These are phyloP conservation scores for Sarcophaga rosellei DNA, from an alignment of 2,888 invertebrate genomes.

Conservation along the genomic window DNA sequence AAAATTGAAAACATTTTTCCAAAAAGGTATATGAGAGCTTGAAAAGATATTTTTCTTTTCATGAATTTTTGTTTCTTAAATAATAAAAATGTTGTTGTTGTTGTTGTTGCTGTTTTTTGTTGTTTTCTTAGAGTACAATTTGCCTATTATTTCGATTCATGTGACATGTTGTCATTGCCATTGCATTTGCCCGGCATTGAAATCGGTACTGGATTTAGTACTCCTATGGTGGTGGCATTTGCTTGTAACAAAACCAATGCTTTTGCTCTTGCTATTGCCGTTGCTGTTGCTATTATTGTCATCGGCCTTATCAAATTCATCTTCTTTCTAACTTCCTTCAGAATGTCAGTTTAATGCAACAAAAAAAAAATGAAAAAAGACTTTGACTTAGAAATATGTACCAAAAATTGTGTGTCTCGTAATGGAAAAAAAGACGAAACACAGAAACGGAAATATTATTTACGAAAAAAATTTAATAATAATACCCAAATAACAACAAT, in stretches of 20 bases:
- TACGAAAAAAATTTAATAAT: constrained; percentile 60
- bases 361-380: neutral
- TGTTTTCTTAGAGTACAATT: constrained; percentile 28
- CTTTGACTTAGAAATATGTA: constrained; percentile 28
- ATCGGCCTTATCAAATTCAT: constrained; percentile 29
- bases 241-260: too few relatives aligned
- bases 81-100: neutral
- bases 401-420: constrained; percentile 46
- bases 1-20: constrained; percentile 12
- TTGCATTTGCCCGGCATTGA: constrained; percentile 1
- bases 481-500: constrained; percentile 14
- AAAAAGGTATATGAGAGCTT: constrained; percentile 22
- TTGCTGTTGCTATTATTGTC: constrained; percentile 13
- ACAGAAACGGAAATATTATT: constrained; percentile 38
- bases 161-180: constrained; percentile 63
- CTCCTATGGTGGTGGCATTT: too few relatives aligned
- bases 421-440: constrained; percentile 49
- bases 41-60: constrained; percentile 12
- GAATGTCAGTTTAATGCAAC: constrained; percentile 1
- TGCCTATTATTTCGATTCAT: constrained; percentile 64
- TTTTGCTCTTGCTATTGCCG: neutral
- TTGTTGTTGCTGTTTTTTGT: neutral
- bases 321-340: constrained; percentile 1
- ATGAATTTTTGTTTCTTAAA: constrained; percentile 5
- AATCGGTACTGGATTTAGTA: too few relatives aligned